Percentiles rank a stretch among this genome's conserved stretches.
Evolutionary conservation across 2,888 invertebrate genomes (phyloP).

Genomic region (Pyrrhosoma nymphula): DNA sequence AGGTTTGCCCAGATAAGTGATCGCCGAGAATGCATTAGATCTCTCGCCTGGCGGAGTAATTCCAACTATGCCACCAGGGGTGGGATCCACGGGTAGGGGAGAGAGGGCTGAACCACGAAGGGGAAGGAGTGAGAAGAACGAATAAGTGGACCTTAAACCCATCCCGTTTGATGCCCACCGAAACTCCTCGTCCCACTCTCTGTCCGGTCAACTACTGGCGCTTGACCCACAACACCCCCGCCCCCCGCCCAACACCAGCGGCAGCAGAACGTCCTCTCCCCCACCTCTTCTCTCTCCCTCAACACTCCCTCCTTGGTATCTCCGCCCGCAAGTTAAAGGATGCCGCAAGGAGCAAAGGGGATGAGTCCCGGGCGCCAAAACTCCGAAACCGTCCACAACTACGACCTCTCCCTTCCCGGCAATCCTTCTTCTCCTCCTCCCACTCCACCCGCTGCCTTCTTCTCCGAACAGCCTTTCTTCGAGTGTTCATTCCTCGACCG

Average conservation of each 20-base stretch:
- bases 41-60: conserved; percentile 43
- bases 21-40: conserved; percentile 61
- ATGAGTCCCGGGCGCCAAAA: neutral
- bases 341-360: neutral
- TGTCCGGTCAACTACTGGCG: neutral
- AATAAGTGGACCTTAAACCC: neutral
- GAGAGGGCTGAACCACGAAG: neutral
- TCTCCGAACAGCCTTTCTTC: neutral
- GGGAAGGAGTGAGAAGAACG: neutral
- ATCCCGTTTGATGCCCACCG: conserved; percentile 3
- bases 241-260: neutral
- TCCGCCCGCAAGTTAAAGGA: neutral
- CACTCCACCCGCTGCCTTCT: neutral
- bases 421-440: neutral
- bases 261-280: neutral
- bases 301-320: neutral
- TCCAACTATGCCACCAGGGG: conserved; percentile 48
- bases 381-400: neutral
- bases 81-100: neutral
- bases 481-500: neutral
- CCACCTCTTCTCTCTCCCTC: neutral
- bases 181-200: neutral
- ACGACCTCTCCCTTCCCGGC: neutral
- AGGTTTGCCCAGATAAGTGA: conserved; percentile 62
- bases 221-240: neutral